Evolutionary conservation across 1,140 invertebrate species (phyloP), one percentile per base, ranked within the genome.

Genomic region (Drosophila erecta): DNA sequence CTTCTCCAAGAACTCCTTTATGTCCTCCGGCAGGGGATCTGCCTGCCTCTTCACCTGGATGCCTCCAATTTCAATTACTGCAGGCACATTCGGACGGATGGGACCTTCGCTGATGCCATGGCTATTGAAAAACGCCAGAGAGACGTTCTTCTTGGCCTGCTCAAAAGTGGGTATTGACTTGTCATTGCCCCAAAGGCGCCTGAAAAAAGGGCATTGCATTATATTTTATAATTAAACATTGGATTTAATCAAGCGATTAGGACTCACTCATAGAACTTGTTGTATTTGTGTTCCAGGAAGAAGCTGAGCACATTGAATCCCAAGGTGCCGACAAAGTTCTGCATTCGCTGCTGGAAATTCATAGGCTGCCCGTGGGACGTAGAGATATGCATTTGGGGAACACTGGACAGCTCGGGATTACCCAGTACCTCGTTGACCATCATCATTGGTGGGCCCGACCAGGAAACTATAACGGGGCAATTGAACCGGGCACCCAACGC

Each of bases 1-100:
- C 1, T 81, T 83, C 30, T 94, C 93, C 11, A 95, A 61, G 51
- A 93, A 94, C 8, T 93, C 73, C 81, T 94, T 70, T n/a, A 95
- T 79, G 27, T 93, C 92, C 92, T 94, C 51, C 17, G 93, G 92
- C 8, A 93, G 64, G 11, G 87, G 70, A 46, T 91, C 80, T 3
- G 91, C 60, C 44, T 85, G 81, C 1, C 75, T 58, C 65, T 92
- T 89, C 33, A 93, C 87, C 58, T 93, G 93, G 30, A 93, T 90
- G 65, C 93, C 93, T n/a, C 93, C 93, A 14, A 93, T 89, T 72
- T 93, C 89, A 2, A 93, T 71, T 2, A 93, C 15, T 1, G 69
- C 89, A 1, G 93, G 93, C 5, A 93, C 84, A 61, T 90, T 79
- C 0, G 93, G 92, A 44, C 86, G 61, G 8, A 92, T 77, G 22